Percentiles rank a stretch among this genome's conserved stretches.
phyloP scores from a whole-genome alignment of 2,113 vertebrate species.

The Pygoscelis antarcticus region DNA sequence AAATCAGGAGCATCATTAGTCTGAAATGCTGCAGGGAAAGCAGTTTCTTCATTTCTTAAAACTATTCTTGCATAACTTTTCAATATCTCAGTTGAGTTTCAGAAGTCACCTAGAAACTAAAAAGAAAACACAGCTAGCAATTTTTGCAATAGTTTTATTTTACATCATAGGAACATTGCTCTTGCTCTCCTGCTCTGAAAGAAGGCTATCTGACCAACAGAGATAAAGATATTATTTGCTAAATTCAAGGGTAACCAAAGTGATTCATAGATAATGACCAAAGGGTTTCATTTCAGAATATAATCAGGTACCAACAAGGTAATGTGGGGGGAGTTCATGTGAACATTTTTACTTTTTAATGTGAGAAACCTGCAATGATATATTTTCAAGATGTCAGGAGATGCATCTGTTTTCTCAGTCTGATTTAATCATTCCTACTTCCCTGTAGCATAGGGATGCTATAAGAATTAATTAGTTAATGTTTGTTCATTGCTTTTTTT shows the following conservation, averaged over 20 bases:
- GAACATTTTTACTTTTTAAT: background rate
- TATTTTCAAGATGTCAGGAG: background rate
- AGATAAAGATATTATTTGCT: conserved; percentile 44
- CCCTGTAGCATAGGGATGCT: background rate
- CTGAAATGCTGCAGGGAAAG: conserved; percentile 10
- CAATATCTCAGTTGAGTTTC: background rate
- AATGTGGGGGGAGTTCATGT: background rate
- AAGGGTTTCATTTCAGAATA: background rate
- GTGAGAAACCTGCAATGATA: background rate
- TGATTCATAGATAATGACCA: background rate
- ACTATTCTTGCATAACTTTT: conserved; percentile 36
- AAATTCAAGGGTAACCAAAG: conserved; percentile 42
- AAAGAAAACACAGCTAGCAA: conserved; percentile 6
- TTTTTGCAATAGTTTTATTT: conserved; percentile 26
- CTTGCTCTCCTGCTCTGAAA: background rate
- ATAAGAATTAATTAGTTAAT: background rate
- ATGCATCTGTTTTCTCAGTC: background rate
- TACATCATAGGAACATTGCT: background rate
- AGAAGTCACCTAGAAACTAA: conserved; percentile 50
- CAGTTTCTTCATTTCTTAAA: background rate
- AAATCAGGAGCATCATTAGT: conserved; percentile 4
- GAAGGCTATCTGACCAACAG: conserved; percentile 20
- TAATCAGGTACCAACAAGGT: background rate
- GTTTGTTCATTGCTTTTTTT: background rate
- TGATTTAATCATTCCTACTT: background rate